phyloP scores from a whole-genome alignment of 2,888 invertebrate genomes.

The Lymantria monacha region DNA sequence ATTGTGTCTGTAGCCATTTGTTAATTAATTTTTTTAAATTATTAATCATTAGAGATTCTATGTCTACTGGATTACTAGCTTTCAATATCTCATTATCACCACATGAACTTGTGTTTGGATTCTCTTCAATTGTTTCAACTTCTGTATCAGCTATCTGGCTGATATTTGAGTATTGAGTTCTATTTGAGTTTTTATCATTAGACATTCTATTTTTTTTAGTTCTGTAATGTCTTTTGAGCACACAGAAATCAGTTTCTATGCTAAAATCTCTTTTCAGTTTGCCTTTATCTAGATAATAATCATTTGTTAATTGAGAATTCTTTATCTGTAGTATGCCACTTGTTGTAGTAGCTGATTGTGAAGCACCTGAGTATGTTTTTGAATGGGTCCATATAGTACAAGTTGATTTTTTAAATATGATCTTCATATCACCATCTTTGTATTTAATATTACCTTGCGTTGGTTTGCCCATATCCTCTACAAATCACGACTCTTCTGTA shows the following conservation, averaged over 20 bases:
- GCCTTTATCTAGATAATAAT: constrained; percentile 34
- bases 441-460: constrained; percentile 20
- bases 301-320: constrained; percentile 36
- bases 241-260: constrained; percentile 64
- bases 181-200: constrained; percentile 25
- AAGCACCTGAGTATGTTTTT: constrained; percentile 48
- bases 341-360: constrained; percentile 43
- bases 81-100: constrained; percentile 47
- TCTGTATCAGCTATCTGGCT: constrained; percentile 34
- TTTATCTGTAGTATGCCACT: constrained; percentile 44
- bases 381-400: constrained; percentile 46
- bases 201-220: constrained; percentile 47
- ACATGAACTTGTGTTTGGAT: constrained; percentile 45
- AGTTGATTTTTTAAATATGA: constrained; percentile 59
- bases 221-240: constrained; percentile 44
- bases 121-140: constrained; percentile 44
- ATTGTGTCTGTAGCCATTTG: constrained; percentile 55
- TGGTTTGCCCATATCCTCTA: constrained; percentile 47
- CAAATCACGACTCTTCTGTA: constrained; percentile 54
- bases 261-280: constrained; percentile 61
- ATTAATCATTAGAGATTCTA: constrained; percentile 52
- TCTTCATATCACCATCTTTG: constrained; percentile 37
- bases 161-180: background rate
- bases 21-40: constrained; percentile 57
- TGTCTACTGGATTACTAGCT: constrained; percentile 37